These are phyloP conservation scores for Steinernema feltiae DNA, from an alignment of 1,140 invertebrate species.

Conservation along the genomic window DNA sequence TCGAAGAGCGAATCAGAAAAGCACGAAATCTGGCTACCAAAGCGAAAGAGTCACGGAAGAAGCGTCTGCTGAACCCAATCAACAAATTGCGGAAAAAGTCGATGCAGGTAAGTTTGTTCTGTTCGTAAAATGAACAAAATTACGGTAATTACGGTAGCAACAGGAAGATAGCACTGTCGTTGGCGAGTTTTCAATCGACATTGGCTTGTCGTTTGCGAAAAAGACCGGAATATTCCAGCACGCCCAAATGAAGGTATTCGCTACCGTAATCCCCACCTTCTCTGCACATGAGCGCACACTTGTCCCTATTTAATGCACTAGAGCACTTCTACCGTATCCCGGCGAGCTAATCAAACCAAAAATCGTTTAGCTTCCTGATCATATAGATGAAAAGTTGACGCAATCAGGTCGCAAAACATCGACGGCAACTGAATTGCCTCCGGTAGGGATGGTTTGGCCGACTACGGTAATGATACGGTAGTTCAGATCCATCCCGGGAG, in stretches of 20 bases:
- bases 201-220: neutral
- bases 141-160: neutral
- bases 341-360: neutral
- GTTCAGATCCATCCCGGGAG: neutral
- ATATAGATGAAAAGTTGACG: neutral
- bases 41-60: slow-evolving; percentile 24
- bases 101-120: slow-evolving; percentile 10
- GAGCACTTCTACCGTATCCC: neutral
- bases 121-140: neutral
- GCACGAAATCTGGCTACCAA: slow-evolving; percentile 22
- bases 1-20: slow-evolving; percentile 23
- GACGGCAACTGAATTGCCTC: neutral
- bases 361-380: neutral
- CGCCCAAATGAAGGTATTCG: neutral
- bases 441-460: neutral
- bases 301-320: neutral
- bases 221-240: neutral
- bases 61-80: neutral
- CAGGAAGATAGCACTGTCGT: neutral
- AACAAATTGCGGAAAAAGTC: neutral
- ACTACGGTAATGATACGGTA: neutral
- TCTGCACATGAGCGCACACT: neutral
- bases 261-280: neutral
- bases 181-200: neutral
- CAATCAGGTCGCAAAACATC: neutral